Evolutionary conservation across 2,797 vertebrate species (phyloP).

Genomic region (Cynopterus sphinx): DNA sequence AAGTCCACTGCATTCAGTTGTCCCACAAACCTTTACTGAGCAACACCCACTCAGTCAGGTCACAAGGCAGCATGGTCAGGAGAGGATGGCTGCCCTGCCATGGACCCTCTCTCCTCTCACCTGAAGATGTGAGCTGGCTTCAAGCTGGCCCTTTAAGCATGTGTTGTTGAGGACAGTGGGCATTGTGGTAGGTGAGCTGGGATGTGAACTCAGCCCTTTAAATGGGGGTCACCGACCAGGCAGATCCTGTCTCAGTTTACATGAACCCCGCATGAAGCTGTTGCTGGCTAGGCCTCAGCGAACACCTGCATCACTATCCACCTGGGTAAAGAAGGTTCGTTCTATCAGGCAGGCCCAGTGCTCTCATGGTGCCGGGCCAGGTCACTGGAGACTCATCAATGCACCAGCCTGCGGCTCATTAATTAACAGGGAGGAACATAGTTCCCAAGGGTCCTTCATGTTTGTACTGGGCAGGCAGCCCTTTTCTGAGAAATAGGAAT

Average conservation of each 20-base stretch:
- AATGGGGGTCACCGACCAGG: background rate
- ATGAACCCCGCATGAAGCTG: background rate
- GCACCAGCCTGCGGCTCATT: background rate
- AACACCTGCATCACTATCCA: rapidly evolving
- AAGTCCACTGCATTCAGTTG: background rate
- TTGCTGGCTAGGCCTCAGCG: background rate
- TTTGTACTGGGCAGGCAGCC: background rate
- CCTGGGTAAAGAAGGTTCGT: background rate
- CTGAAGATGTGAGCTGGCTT: background rate
- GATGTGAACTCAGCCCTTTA: background rate
- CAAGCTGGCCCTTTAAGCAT: background rate
- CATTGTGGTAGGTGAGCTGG: background rate
- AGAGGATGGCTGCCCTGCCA: background rate
- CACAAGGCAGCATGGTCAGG: background rate
- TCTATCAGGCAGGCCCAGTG: background rate
- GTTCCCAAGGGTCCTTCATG: rapidly evolving
- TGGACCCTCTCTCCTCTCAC: background rate
- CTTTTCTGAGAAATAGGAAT: background rate
- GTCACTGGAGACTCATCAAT: background rate
- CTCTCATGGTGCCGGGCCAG: background rate
- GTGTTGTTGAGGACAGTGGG: background rate
- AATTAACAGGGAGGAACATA: background rate
- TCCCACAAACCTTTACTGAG: background rate
- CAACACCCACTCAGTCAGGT: rapidly evolving
- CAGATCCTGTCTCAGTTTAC: background rate